Evolutionary conservation across 2,888 invertebrate species (phyloP).

Genomic region (Parnassius orleans): DNA sequence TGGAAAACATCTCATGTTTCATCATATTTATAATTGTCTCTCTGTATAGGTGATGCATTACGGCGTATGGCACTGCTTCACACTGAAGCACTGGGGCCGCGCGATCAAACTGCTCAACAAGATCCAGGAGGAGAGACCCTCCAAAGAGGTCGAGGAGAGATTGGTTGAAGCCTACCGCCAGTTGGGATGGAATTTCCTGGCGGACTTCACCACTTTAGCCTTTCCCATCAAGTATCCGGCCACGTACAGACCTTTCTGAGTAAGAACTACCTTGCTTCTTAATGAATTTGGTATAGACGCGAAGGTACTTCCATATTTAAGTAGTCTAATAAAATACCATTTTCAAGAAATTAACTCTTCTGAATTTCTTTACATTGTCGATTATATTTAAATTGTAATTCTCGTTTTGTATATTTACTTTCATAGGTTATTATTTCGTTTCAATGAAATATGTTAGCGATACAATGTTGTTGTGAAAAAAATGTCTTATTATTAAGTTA

Average conservation of each 20-base stretch:
- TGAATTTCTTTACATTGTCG: too few relatives aligned
- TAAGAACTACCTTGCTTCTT: neutral
- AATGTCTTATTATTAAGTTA: too few relatives aligned
- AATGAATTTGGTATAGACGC: neutral
- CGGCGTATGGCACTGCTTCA: slow-evolving; percentile 90
- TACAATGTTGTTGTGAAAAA: too few relatives aligned
- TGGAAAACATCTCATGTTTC: too few relatives aligned
- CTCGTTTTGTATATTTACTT: too few relatives aligned
- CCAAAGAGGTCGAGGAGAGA: slow-evolving; percentile 86
- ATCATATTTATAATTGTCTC: too few relatives aligned
- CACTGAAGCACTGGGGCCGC: slow-evolving; percentile 89
- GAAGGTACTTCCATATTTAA: neutral
- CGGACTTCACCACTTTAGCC: slow-evolving; percentile 75
- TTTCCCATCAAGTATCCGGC: slow-evolving; percentile 86
- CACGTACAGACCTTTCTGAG: slow-evolving; percentile 86
- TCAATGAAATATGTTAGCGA: too few relatives aligned
- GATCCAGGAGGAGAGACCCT: slow-evolving; percentile 90
- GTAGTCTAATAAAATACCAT: neutral
- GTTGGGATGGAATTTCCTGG: slow-evolving; percentile 87
- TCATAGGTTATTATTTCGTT: too few relatives aligned
- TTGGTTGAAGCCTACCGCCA: slow-evolving; percentile 82
- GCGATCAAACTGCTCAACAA: slow-evolving; percentile 88
- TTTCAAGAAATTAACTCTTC: neutral
- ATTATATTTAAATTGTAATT: too few relatives aligned
- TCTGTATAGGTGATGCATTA: slow-evolving; percentile 85